phyloP scores from a whole-genome alignment of 2,797 vertebrate species.

The Propithecus perrieri region DNA sequence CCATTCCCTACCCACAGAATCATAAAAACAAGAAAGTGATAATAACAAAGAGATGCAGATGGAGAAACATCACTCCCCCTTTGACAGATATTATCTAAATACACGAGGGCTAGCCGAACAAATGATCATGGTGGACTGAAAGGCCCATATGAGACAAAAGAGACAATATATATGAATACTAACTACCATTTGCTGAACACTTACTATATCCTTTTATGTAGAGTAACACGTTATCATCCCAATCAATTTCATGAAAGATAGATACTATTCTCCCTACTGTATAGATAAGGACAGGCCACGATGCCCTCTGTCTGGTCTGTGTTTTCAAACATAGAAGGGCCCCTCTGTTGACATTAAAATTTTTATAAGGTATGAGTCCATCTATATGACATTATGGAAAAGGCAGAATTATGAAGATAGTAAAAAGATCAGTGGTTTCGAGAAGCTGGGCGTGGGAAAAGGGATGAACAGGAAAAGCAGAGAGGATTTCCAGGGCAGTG shows the following conservation, averaged over 20 bases:
- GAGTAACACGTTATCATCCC: not conserved
- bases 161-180: not conserved
- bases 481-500: not conserved
- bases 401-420: not conserved
- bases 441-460: not conserved
- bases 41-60: not conserved
- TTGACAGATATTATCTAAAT: not conserved
- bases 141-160: not conserved
- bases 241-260: not conserved
- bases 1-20: not conserved
- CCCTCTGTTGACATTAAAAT: conserved; percentile 11
- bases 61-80: not conserved
- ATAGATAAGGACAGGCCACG: not conserved
- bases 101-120: not conserved
- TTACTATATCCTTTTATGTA: not conserved
- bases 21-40: not conserved
- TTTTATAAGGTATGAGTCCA: not conserved
- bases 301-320: not conserved
- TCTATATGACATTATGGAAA: not conserved
- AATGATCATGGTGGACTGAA: not conserved
- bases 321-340: not conserved
- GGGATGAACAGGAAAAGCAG: not conserved
- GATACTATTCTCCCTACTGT: not conserved
- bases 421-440: not conserved
- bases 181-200: not conserved